phyloP scores from a whole-genome alignment of 2,113 vertebrate genomes.

The Trichechus manatus region DNA sequence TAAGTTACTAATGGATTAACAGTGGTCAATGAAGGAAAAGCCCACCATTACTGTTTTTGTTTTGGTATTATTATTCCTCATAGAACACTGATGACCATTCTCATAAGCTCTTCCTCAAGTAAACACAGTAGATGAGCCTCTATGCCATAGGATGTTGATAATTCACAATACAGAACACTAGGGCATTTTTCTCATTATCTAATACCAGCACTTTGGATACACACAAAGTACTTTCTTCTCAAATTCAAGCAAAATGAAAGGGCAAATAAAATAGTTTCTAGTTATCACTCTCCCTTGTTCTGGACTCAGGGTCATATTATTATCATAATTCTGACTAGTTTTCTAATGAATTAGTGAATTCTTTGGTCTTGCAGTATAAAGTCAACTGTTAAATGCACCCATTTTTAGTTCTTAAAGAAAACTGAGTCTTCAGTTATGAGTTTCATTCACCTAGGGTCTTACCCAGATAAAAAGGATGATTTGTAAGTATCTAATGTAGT shows the following conservation, averaged over 20 bases:
- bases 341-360: constrained; percentile 21
- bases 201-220: not conserved
- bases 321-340: constrained; percentile 23
- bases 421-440: not conserved
- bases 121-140: not conserved
- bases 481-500: too few species aligned
- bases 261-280: constrained; percentile 16
- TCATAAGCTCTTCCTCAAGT: constrained; percentile 7
- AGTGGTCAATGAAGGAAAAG: constrained; percentile 48
- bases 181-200: not conserved
- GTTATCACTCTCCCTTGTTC: not conserved
- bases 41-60: not conserved
- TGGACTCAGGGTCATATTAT: not conserved
- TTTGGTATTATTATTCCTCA: not conserved
- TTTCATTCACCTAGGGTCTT: not conserved
- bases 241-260: constrained; percentile 41
- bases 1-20: constrained; percentile 73
- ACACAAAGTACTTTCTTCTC: not conserved
- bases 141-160: not conserved
- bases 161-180: not conserved
- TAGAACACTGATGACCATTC: not conserved
- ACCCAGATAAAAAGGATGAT: not conserved
- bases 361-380: not conserved
- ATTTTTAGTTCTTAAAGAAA: constrained; percentile 48
- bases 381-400: not conserved